Evolutionary conservation across 2,797 vertebrate genomes (phyloP).

Genomic region (Thripadectes ignobilis): DNA sequence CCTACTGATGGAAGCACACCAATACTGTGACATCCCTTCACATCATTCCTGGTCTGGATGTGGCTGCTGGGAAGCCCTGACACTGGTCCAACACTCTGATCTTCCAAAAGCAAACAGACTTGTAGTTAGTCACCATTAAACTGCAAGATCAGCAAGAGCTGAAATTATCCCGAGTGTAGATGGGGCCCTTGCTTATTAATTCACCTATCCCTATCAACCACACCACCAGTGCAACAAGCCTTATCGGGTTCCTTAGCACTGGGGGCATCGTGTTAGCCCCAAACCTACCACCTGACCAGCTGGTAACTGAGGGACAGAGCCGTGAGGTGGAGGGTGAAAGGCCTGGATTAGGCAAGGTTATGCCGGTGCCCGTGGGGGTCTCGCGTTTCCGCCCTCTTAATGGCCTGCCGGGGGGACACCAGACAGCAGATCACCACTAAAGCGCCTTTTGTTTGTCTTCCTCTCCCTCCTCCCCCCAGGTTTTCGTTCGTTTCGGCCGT

Average conservation of each 20-base stretch:
- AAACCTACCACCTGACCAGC: neutral
- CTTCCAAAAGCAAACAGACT: neutral
- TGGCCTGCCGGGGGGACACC: neutral
- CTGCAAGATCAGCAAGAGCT: neutral
- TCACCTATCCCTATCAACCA: neutral
- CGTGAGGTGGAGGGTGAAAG: neutral
- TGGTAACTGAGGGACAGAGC: neutral
- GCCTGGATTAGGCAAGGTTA: too few relatives aligned
- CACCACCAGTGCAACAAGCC: neutral
- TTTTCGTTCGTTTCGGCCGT: too few relatives aligned
- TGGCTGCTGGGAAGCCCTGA: neutral
- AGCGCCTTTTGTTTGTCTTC: rapidly evolving
- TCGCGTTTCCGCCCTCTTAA: neutral
- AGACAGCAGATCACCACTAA: neutral
- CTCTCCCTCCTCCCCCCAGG: too few relatives aligned
- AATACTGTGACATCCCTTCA: neutral
- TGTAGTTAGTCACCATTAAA: neutral
- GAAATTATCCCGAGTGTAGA: neutral
- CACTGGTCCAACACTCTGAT: neutral
- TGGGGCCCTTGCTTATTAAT: neutral
- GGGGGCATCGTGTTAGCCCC: too few relatives aligned
- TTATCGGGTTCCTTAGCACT: rapidly evolving
- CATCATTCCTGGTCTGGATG: neutral
- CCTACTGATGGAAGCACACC: neutral
- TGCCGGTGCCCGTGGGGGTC: rapidly evolving